These are phyloP conservation scores for Brachypodius melanocephalos DNA, from an alignment of 2,113 vertebrate genomes.

Conservation along the genomic window DNA sequence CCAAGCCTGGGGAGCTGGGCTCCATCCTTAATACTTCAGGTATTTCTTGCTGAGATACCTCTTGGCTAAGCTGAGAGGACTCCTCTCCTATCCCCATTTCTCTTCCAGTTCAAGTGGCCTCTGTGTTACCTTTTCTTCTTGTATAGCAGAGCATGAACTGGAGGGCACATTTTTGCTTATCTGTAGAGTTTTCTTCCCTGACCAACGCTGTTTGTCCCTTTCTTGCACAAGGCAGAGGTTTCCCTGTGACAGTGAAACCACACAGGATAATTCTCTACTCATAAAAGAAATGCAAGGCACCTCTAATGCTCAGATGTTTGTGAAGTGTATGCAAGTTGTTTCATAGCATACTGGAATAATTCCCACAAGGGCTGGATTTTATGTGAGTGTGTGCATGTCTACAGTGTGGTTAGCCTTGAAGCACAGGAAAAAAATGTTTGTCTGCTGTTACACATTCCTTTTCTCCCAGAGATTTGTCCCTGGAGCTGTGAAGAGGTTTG, in stretches of 20 bases:
- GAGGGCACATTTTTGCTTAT: background rate
- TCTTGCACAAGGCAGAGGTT: background rate
- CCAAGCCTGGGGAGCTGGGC: background rate
- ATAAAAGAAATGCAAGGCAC: background rate
- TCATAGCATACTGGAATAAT: background rate
- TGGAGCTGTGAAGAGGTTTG: slow-evolving; percentile 15
- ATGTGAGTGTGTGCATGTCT: background rate
- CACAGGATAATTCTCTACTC: background rate
- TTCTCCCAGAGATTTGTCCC: slow-evolving; percentile 8
- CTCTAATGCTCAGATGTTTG: background rate
- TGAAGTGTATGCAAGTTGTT: background rate
- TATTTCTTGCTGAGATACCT: background rate
- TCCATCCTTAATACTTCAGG: background rate
- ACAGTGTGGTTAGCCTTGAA: slow-evolving; percentile 33
- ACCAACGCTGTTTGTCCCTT: background rate
- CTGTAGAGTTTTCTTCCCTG: background rate
- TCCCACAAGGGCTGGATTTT: background rate
- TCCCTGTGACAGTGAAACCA: background rate
- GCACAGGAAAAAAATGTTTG: background rate
- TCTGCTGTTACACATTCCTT: slow-evolving; percentile 32
- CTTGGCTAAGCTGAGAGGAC: background rate
- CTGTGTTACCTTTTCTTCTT: background rate
- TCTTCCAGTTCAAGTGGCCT: background rate
- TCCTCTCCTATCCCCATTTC: background rate
- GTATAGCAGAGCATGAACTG: background rate